phyloP scores from a whole-genome alignment of 1,140 invertebrate genomes.

The Epicauta chinensis region DNA sequence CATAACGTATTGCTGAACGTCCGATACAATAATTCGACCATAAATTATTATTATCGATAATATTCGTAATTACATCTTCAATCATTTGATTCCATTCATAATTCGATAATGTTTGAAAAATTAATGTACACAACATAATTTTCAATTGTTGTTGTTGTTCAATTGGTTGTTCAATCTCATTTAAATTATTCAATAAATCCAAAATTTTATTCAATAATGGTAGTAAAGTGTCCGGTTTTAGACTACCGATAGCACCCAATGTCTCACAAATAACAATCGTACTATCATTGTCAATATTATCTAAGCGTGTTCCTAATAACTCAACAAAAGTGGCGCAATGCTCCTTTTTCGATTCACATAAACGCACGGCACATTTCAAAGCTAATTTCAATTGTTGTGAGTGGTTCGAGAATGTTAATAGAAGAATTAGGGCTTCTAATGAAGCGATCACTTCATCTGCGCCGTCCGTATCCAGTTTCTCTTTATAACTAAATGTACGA shows the following conservation, averaged over 20 bases:
- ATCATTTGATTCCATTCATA: slow-evolving; percentile 53
- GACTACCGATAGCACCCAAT: slow-evolving; percentile 65
- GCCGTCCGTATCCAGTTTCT: slow-evolving; percentile 55
- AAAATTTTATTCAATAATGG: slow-evolving; percentile 53
- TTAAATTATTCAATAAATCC: slow-evolving; percentile 43
- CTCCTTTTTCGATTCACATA: slow-evolving; percentile 55
- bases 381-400: slow-evolving; percentile 55
- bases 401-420: slow-evolving; percentile 47
- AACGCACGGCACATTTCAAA: slow-evolving; percentile 62
- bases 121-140: slow-evolving; percentile 69
- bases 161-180: slow-evolving; percentile 24
- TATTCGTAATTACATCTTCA: slow-evolving; percentile 53
- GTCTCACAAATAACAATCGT: slow-evolving; percentile 49
- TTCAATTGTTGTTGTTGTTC: slow-evolving; percentile 36
- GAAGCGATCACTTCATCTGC: slow-evolving; percentile 56
- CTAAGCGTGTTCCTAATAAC: slow-evolving; percentile 51
- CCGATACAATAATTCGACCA: slow-evolving; percentile 87
- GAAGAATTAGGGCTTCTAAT: slow-evolving; percentile 64
- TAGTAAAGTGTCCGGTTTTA: slow-evolving; percentile 53
- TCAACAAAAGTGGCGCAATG: slow-evolving; percentile 59
- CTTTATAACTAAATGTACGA: slow-evolving; percentile 52
- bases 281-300: slow-evolving; percentile 39
- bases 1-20: slow-evolving; percentile 76
- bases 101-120: slow-evolving; percentile 75
- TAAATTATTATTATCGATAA: slow-evolving; percentile 56